Percentiles rank a stretch among this genome's conserved stretches.
These are phyloP conservation scores for Riparia riparia DNA, from an alignment of 2,113 vertebrate species.

Conservation along the genomic window DNA sequence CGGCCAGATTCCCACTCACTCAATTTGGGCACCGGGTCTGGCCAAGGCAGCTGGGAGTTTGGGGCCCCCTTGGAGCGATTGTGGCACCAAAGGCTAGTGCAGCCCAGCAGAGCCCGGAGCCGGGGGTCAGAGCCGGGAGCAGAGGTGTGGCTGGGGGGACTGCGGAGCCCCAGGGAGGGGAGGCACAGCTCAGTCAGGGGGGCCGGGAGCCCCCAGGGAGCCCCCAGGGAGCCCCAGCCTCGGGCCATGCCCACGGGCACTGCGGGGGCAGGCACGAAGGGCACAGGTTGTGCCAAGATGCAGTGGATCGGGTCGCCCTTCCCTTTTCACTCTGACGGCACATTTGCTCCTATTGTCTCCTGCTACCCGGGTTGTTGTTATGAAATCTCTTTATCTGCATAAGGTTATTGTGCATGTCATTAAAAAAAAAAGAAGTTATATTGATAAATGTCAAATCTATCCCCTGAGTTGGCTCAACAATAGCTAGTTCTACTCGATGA, in stretches of 20 bases:
- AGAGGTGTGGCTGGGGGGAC: accelerated
- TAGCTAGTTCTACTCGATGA: slow-evolving; percentile 76
- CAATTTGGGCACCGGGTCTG: not conserved
- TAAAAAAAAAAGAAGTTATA: slow-evolving; percentile 64
- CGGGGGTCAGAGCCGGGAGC: not conserved
- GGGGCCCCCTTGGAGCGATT: accelerated
- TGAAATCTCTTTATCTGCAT: slow-evolving; percentile 71
- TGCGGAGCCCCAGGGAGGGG: accelerated
- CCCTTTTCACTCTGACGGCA: not conserved
- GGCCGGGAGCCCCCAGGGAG: not conserved
- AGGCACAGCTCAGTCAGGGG: not conserved
- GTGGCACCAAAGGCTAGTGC: not conserved
- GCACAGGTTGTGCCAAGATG: not conserved
- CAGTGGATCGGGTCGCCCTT: slow-evolving; percentile 32
- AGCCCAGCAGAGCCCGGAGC: not conserved
- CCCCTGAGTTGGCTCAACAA: slow-evolving; percentile 76
- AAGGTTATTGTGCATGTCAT: slow-evolving; percentile 71
- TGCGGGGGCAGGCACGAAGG: not conserved
- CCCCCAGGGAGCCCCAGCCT: not conserved
- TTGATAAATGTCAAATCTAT: slow-evolving; percentile 73
- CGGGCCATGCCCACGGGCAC: not conserved
- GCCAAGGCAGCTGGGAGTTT: not conserved
- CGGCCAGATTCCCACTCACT: accelerated
- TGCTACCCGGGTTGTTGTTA: slow-evolving; percentile 19
- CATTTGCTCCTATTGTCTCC: slow-evolving; percentile 45